phyloP scores from a whole-genome alignment of 2,888 invertebrate species.

The Agrotis clavis region DNA sequence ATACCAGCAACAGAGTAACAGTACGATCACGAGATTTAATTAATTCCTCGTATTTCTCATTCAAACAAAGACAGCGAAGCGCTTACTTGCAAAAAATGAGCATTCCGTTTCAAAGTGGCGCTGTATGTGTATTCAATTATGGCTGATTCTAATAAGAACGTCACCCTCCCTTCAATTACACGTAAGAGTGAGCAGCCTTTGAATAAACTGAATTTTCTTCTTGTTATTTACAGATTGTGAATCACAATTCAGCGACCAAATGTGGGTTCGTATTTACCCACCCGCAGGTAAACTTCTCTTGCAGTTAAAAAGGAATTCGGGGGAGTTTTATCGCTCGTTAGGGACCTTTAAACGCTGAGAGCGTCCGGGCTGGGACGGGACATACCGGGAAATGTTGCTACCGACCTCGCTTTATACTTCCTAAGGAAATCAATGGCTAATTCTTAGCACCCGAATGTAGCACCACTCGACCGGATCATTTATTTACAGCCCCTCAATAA shows the following conservation, averaged over 20 bases:
- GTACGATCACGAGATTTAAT: constrained; percentile 32
- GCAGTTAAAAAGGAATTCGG: constrained; percentile 88
- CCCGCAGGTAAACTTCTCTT: constrained; percentile 88
- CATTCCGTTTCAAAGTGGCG: constrained; percentile 45
- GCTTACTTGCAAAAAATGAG: constrained; percentile 58
- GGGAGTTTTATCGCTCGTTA: constrained; percentile 89
- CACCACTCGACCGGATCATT: constrained; percentile 58
- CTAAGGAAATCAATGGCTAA: constrained; percentile 73
- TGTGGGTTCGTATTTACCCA: constrained; percentile 87
- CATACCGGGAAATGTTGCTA: constrained; percentile 61
- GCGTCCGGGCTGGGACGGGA: constrained; percentile 66
- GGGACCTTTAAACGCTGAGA: constrained; percentile 82
- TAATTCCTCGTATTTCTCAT: constrained; percentile 33
- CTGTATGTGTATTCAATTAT: constrained; percentile 58
- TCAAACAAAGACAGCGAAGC: constrained; percentile 47
- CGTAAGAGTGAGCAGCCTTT: constrained; percentile 67
- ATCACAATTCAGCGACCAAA: constrained; percentile 86
- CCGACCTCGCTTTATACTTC: constrained; percentile 69
- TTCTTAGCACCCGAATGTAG: constrained; percentile 58
- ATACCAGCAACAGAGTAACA: constrained; percentile 6
- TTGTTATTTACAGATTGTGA: constrained; percentile 83
- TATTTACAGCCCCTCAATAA: constrained; percentile 56
- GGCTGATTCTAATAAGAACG: constrained; percentile 64
- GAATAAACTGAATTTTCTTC: constrained; percentile 75
- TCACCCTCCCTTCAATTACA: constrained; percentile 65